phyloP scores from a whole-genome alignment of 2,888 invertebrate genomes.

The Meloe dianella region DNA sequence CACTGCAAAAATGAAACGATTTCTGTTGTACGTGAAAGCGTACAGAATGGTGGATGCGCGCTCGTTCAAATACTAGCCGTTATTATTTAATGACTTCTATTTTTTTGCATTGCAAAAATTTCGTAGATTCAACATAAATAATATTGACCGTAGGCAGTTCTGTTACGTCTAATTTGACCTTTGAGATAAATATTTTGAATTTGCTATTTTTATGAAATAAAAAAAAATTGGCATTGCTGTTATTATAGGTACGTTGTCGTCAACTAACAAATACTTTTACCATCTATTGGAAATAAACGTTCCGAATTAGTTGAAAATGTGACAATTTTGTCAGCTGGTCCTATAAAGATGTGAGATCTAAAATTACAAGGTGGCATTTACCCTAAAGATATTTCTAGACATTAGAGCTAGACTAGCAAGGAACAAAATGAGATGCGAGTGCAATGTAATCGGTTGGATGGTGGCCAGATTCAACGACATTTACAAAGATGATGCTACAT shows the following conservation, averaged over 20 bases:
- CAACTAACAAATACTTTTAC: background rate
- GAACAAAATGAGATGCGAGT: conserved; percentile 45
- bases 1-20: background rate
- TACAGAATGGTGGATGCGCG: conserved; percentile 4
- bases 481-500: conserved; percentile 48
- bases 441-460: conserved; percentile 54
- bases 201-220: background rate
- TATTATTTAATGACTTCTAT: background rate
- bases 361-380: conserved; percentile 57
- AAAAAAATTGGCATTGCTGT: background rate
- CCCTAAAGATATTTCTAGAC: conserved; percentile 59
- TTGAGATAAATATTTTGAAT: background rate
- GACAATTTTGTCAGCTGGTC: conserved; percentile 2
- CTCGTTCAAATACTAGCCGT: background rate
- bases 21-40: background rate
- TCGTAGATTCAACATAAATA: background rate
- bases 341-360: conserved; percentile 26
- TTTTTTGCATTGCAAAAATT: background rate
- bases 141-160: conserved; percentile 10
- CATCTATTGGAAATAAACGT: too few relatives aligned
- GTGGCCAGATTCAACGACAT: conserved; percentile 56
- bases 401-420: conserved; percentile 49
- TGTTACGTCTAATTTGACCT: background rate
- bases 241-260: background rate
- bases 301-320: background rate